Percentiles rank a stretch among this genome's conserved stretches.
Conservation (phyloP, 2,797 vertebrate genomes). For the Sebastes oblongus region DNA sequence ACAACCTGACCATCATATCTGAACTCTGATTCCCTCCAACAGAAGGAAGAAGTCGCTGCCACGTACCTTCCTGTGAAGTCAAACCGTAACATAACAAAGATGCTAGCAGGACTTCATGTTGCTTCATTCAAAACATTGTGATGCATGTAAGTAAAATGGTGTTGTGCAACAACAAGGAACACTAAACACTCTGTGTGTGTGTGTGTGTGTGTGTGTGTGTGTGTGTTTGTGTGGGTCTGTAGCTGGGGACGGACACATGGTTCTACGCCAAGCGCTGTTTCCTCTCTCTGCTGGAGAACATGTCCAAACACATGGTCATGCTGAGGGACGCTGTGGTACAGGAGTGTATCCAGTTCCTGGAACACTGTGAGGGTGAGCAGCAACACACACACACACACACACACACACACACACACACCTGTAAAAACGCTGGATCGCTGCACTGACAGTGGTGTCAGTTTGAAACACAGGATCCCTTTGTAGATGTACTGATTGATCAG, state of each 20-base stretch:
- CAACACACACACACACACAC: background rate
- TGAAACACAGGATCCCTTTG: background rate
- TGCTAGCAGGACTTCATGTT: background rate
- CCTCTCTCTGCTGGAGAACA: conserved; percentile 95
- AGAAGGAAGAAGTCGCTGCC: background rate
- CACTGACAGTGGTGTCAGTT: background rate
- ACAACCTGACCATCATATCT: background rate
- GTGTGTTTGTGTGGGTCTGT: background rate
- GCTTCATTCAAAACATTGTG: background rate
- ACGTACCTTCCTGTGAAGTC: background rate
- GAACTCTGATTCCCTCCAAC: background rate
- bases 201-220: background rate
- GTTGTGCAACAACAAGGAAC: background rate
- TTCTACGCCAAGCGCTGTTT: conserved; percentile 97
- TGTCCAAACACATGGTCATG: conserved; percentile 95
- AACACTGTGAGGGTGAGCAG: conserved; percentile 90
- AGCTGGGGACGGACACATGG: conserved; percentile 95
- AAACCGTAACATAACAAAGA: background rate
- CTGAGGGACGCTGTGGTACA: conserved; percentile 87
- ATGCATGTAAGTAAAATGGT: background rate
- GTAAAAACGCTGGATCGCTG: background rate
- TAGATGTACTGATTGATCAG: background rate
- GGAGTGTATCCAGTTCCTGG: conserved; percentile 93
- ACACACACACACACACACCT: conserved; percentile 6
- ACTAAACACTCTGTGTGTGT: background rate